Evolutionary conservation across 64 coral and sea anemone species (phyloP).

Genomic region (Montipora sp.): DNA sequence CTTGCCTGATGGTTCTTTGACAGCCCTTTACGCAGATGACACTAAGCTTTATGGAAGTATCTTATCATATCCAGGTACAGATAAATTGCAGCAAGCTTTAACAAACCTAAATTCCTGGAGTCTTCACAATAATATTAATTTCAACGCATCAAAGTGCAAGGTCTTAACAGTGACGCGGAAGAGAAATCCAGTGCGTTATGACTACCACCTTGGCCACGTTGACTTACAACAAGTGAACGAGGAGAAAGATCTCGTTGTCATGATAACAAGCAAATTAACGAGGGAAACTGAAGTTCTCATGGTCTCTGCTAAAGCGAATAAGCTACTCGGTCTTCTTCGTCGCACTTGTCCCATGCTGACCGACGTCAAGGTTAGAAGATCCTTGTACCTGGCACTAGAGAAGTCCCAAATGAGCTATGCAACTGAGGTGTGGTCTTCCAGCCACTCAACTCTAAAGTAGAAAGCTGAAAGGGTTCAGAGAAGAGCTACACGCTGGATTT

Average conservation of each 20-base stretch:
- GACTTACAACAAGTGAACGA: not conserved
- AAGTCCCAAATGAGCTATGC: constrained; percentile 36
- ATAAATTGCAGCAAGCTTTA: constrained; percentile 6
- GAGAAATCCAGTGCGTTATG: constrained; percentile 1
- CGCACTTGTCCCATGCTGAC: constrained; percentile 37
- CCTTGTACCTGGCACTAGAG: constrained; percentile 15
- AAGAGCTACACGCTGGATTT: constrained; percentile 34
- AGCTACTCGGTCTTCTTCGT: constrained; percentile 15
- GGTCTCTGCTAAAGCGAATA: constrained; percentile 18
- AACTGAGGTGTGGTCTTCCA: constrained; percentile 28
- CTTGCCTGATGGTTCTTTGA: not conserved
- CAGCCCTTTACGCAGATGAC: constrained; percentile 41
- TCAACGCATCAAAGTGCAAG: constrained; percentile 17
- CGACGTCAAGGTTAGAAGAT: constrained; percentile 29
- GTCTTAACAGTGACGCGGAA: constrained; percentile 21
- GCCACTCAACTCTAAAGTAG: constrained; percentile 19
- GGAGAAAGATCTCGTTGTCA: constrained; percentile 20
- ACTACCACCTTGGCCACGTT: constrained; percentile 7
- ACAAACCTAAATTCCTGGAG: not conserved
- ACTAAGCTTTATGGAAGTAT: constrained; percentile 38
- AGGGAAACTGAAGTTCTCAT: not conserved
- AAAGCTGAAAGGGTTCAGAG: constrained; percentile 20
- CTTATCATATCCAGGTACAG: constrained; percentile 14
- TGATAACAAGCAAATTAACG: constrained; percentile 10
- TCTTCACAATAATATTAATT: not conserved